Base-by-base conservation (phyloP, 2,888 invertebrate species). In the Lacanobia wlatinum region DNA sequence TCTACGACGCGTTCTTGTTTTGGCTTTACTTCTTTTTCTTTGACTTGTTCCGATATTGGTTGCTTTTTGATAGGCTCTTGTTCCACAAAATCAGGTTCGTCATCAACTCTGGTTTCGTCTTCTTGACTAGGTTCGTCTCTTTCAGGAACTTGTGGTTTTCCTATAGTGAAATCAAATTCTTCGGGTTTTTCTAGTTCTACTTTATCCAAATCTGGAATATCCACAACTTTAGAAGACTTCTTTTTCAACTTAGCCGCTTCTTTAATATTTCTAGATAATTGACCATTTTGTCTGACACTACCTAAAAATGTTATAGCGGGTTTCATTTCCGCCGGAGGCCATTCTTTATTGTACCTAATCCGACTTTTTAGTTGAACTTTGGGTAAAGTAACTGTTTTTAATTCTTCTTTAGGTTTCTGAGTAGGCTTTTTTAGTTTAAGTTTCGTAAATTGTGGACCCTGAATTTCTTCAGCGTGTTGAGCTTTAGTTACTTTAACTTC, bases 291-390 rank as follows among this genome's bases (percentile, higher is more conserved):
- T 85, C 96, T 97, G 2, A 96, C 85, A 60, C 96, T 96, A 73
- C 97, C 96, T 74, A 97, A 90, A 66, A 93, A 91, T 7, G 96
- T 95, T 12, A 97, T 91, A 43, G 95, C 89, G 0, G 97, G 97
- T 80, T 95, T 93, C 10, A 96, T 87, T 70, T 96, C 93, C 78
- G 96, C 91, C 3, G 98, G 97, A 21, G 97, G 97, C 95, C 97
- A 98, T 70, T 97, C 97, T 59, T 95, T 92, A 43, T 96, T 84
- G 84, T 96, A 96, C 56, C 94, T 96, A n/a, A 98, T 97, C 82
- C 97, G 96, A 90, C 98, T 98, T 87, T 97, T 98, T 0, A 98
- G 92, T 87, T 97, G 96, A 66, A 97, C 95, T 90, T 97, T 97
- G 0, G 97, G 98, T 70, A 98, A 92, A 68, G 92, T 90, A 5